Evolutionary conservation across 2,888 invertebrate genomes (phyloP).

Genomic region (Melikaiella ostensackeni): DNA sequence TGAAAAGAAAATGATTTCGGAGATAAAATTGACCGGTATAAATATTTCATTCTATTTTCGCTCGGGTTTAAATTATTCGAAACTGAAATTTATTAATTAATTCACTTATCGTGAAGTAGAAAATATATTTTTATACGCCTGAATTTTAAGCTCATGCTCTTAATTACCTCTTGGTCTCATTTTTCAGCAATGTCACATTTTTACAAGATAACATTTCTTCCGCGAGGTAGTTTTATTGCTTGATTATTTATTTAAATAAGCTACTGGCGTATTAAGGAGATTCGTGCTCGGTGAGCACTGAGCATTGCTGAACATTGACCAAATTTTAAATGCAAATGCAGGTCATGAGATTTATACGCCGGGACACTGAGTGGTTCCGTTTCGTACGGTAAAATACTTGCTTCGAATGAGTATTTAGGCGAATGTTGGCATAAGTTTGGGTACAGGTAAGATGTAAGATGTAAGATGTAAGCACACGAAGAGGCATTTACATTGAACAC

Average conservation of each 20-base stretch:
- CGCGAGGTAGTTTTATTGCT: conserved; percentile 12
- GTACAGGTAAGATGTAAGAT: neutral
- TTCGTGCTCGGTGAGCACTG: conserved; percentile 4
- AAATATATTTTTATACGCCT: neutral
- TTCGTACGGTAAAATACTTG: conserved; percentile 49
- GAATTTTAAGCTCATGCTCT: neutral
- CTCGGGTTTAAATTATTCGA: neutral
- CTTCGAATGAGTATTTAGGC: conserved; percentile 43
- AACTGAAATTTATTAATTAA: conserved; percentile 2
- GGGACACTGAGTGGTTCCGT: conserved; percentile 41
- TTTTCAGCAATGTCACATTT: conserved; percentile 8
- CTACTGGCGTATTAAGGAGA: neutral
- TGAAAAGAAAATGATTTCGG: neutral
- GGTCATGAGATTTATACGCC: conserved; percentile 32
- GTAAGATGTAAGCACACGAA: conserved; percentile 6
- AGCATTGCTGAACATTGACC: conserved; percentile 30
- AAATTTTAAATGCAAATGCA: conserved; percentile 38
- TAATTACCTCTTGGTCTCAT: conserved; percentile 22
- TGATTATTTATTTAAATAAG: conserved; percentile 35
- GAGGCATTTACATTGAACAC: conserved; percentile 25
- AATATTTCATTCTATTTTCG: neutral
- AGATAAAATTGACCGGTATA: neutral
- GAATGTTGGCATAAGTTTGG: conserved; percentile 28
- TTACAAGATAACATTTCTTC: conserved; percentile 18
- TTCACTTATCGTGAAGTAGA: neutral